Evolutionary conservation across 2,888 invertebrate genomes (phyloP).

Genomic region (Lasioglossum leucozonium): DNA sequence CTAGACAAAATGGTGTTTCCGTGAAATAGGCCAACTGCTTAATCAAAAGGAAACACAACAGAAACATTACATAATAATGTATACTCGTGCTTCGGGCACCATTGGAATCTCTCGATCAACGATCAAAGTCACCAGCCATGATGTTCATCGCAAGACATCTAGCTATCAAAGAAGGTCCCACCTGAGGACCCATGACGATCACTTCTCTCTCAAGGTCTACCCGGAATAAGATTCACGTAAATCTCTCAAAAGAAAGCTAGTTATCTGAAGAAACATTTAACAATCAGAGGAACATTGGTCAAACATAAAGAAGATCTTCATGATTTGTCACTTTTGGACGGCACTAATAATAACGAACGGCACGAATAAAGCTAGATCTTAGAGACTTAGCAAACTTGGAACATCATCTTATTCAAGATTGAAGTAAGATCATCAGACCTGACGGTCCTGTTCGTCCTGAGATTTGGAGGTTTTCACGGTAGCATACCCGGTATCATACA

Average conservation of each 20-base stretch:
- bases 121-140: not conserved
- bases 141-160: not conserved
- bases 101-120: not conserved
- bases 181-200: not conserved
- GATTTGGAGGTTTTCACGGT: not conserved
- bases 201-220: conserved; percentile 10
- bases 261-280: not conserved
- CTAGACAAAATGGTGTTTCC: not conserved
- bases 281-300: not conserved
- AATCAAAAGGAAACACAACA: not conserved
- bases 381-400: not conserved
- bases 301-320: not conserved
- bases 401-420: not conserved
- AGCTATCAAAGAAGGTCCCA: conserved; percentile 22
- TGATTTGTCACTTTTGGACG: too few relatives aligned
- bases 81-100: not conserved
- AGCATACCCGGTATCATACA: not conserved
- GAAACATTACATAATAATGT: conserved; percentile 3
- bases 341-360: too few relatives aligned
- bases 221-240: conserved; percentile 15
- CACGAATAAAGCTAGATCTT: too few relatives aligned
- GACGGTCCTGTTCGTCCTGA: not conserved
- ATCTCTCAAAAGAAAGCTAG: not conserved
- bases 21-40: not conserved
- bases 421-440: not conserved